phyloP scores from a whole-genome alignment of 2,797 vertebrate genomes.

The Tachyglossus aculeatus region DNA sequence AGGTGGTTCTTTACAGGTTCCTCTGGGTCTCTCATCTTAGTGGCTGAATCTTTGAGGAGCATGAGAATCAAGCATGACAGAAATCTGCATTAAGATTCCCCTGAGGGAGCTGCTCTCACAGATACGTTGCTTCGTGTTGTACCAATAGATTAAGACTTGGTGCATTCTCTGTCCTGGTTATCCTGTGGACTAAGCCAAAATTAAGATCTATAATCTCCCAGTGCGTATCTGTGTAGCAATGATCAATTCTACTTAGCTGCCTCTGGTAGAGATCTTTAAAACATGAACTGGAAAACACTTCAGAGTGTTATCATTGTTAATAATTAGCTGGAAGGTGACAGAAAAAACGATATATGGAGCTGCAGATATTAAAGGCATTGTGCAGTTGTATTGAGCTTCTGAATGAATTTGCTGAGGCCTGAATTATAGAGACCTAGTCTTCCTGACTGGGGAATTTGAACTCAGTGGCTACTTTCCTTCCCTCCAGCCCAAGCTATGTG shows the following conservation, averaged over 20 bases:
- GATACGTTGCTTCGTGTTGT: neutral
- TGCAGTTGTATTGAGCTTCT: conserved; percentile 6
- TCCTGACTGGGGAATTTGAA: too few species aligned
- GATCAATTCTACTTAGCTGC: conserved; percentile 17
- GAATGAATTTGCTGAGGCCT: neutral
- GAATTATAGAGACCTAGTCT: too few species aligned
- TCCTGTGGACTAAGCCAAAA: neutral
- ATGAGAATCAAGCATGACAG: neutral
- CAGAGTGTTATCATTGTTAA: conserved; percentile 29
- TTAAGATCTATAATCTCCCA: neutral
- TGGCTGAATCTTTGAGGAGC: neutral
- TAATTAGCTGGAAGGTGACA: conserved; percentile 44
- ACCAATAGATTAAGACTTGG: neutral
- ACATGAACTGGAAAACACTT: neutral
- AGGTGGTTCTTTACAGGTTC: neutral
- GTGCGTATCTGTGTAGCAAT: neutral
- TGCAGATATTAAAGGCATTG: conserved; percentile 6
- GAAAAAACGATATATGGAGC: conserved; percentile 5
- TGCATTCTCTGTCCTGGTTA: neutral
- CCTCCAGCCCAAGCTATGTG: too few species aligned
- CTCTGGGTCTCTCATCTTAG: neutral
- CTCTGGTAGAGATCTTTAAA: conserved; percentile 25
- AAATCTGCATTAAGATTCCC: neutral
- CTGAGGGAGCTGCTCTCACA: neutral
- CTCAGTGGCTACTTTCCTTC: too few species aligned